phyloP scores from a whole-genome alignment of 2,113 vertebrate genomes.

The Oenanthe melanoleuca region DNA sequence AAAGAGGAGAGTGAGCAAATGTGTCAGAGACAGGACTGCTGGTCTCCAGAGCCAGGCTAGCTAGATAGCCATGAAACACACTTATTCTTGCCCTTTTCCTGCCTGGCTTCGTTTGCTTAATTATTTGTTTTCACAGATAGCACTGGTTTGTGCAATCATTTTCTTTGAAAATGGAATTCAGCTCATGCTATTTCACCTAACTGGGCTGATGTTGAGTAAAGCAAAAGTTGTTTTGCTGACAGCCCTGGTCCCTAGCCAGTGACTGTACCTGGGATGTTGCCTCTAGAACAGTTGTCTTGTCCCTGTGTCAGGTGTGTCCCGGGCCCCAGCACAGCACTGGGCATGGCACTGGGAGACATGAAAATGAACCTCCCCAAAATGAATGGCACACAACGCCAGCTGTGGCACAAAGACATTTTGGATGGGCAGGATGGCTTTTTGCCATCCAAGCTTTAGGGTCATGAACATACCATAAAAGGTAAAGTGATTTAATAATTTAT shows the following conservation, averaged over 20 bases:
- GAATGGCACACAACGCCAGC: neutral
- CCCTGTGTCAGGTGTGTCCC: neutral
- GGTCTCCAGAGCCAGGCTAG: neutral
- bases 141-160: constrained; percentile 35
- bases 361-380: neutral
- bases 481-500: neutral
- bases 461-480: neutral
- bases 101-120: constrained; percentile 10
- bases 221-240: constrained; percentile 26
- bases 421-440: neutral
- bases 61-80: neutral
- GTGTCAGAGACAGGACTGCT: neutral
- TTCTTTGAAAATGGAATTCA: constrained; percentile 27
- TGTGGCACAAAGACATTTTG: neutral
- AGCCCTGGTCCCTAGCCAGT: neutral
- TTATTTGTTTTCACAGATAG: constrained; percentile 59
- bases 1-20: neutral
- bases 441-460: neutral
- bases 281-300: neutral
- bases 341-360: neutral
- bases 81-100: neutral
- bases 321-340: neutral
- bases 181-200: constrained; percentile 36
- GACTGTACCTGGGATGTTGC: neutral
- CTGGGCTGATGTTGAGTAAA: constrained; percentile 4